Conservation (phyloP, 2,888 invertebrate genomes). For the Troilus luridus region DNA sequence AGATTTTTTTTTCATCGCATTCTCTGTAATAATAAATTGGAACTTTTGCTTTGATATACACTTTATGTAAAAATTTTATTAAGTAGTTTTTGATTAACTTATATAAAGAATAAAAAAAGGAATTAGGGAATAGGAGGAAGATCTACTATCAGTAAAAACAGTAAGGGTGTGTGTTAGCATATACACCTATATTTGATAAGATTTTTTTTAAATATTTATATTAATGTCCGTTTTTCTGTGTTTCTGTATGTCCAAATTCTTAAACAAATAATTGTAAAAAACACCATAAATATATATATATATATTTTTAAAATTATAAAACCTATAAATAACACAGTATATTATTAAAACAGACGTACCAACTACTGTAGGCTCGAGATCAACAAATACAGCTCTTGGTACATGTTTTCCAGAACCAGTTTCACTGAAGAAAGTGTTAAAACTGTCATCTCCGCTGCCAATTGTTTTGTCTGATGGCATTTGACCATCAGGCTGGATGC, state of each 20-base stretch:
- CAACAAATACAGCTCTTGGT: slow-evolving; percentile 74
- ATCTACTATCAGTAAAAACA: too few relatives aligned
- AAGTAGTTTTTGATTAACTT: too few relatives aligned
- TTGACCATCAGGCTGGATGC: slow-evolving; percentile 88
- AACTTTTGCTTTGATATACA: background rate
- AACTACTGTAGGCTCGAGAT: slow-evolving; percentile 76
- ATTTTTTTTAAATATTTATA: background rate
- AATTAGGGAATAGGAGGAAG: too few relatives aligned
- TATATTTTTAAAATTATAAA: background rate
- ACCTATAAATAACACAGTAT: background rate
- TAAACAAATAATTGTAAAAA: background rate
- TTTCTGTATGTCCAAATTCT: background rate
- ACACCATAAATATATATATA: background rate
- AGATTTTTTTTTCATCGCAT: background rate
- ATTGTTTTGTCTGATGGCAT: slow-evolving; percentile 84
- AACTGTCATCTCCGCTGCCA: slow-evolving; percentile 69
- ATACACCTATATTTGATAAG: background rate
- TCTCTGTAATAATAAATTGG: background rate
- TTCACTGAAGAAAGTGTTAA: slow-evolving; percentile 72
- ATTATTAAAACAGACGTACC: slow-evolving; percentile 67
- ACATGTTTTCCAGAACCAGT: slow-evolving; percentile 76
- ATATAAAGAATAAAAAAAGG: too few relatives aligned
- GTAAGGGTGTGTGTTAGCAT: too few relatives aligned
- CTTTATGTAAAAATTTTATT: too few relatives aligned
- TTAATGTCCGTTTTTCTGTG: background rate